A percentile compares a stretch with the other conserved stretches of the same genome.
These are phyloP conservation scores for Pungitius pungitius DNA, from an alignment of 2,113 vertebrate genomes.

Conservation along the genomic window DNA sequence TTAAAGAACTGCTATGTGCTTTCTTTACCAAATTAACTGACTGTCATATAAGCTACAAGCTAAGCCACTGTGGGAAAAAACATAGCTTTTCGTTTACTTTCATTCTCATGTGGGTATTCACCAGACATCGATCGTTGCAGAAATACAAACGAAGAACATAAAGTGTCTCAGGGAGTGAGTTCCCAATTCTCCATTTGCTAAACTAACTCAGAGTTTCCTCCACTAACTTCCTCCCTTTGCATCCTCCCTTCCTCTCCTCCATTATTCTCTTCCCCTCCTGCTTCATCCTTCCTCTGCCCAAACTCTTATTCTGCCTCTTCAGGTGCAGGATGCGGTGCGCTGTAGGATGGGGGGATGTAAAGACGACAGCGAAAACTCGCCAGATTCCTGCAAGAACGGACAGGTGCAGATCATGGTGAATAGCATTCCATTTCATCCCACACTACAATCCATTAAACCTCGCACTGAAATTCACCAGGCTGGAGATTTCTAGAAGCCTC, in stretches of 20 bases:
- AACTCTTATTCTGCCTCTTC: conserved; percentile 9
- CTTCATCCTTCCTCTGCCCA: conserved; percentile 20
- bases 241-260: conserved; percentile 24
- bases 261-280: background rate
- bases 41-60: conserved; percentile 41
- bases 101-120: conserved; percentile 27
- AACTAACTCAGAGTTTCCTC: conserved; percentile 40
- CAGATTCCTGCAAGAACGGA: conserved; percentile 98
- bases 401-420: conserved; percentile 99
- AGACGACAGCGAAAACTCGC: conserved; percentile 97
- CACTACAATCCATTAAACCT: conserved; percentile 33
- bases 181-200: conserved; percentile 30
- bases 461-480: conserved; percentile 19
- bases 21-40: conserved; percentile 15
- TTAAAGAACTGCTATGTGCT: conserved; percentile 43
- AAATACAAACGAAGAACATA: conserved; percentile 21
- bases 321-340: conserved; percentile 98
- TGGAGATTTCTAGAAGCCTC: conserved; percentile 10
- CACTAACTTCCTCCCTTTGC: conserved; percentile 52
- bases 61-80: conserved; percentile 9
- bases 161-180: conserved; percentile 24
- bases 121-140: conserved; percentile 14
- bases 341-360: conserved; percentile 96
- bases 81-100: conserved; percentile 10
- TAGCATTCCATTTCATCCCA: conserved; percentile 81